phyloP scores from a whole-genome alignment of 2,113 vertebrate species.

The Periophthalmodon schlosseri region DNA sequence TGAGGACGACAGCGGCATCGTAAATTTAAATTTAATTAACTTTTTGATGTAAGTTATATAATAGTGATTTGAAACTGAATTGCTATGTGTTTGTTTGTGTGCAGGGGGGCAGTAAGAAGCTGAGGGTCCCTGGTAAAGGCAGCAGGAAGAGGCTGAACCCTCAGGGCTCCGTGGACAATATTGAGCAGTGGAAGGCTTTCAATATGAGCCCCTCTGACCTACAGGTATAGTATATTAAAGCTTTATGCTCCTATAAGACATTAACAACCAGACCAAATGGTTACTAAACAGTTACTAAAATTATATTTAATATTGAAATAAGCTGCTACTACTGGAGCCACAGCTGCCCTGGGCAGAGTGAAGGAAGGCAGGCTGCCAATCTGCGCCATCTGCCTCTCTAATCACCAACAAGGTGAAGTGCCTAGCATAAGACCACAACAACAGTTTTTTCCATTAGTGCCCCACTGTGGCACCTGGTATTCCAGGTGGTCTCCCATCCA shows the following conservation, averaged over 20 bases:
- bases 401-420: no score
- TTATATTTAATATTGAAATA: background rate
- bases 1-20: conserved; percentile 83
- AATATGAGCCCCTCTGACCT: conserved; percentile 78
- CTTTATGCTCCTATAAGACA: background rate
- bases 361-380: no score
- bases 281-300: background rate
- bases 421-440: no score
- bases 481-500: no score
- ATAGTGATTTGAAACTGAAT: background rate
- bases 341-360: no score
- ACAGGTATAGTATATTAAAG: conserved; percentile 60
- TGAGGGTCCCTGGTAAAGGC: conserved; percentile 82
- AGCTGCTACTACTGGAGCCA: no score
- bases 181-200: conserved; percentile 82
- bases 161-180: conserved; percentile 83
- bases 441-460: no score
- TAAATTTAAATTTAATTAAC: conserved; percentile 59
- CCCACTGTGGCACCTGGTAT: no score
- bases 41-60: background rate
- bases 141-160: conserved; percentile 87
- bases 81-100: conserved; percentile 1
- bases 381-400: no score
- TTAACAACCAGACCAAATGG: background rate
- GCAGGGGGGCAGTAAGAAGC: conserved; percentile 77